Conservation (phyloP, 2,888 invertebrate genomes). For the Netelia fuscicornis region DNA sequence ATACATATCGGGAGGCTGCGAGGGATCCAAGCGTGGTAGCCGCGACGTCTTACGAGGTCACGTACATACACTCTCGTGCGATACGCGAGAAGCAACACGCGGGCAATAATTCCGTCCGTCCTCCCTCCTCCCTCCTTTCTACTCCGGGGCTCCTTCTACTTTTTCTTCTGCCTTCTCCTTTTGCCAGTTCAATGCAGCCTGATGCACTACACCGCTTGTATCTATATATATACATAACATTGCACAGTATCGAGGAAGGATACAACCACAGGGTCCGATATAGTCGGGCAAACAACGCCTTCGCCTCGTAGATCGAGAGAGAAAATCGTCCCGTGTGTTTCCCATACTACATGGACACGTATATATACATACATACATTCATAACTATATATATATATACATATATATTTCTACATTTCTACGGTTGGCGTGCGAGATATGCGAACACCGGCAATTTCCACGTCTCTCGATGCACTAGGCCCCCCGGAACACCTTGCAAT, state of each 20-base stretch:
- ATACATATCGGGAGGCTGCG: conserved; percentile 34
- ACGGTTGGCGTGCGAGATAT: conserved; percentile 31
- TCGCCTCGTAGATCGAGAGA: conserved; percentile 46
- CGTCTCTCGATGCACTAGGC: conserved; percentile 27
- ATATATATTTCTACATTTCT: conserved; percentile 17
- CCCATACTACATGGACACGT: conserved; percentile 10
- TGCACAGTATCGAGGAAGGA: conserved; percentile 29
- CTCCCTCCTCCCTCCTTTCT: conserved; percentile 13
- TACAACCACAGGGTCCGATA: conserved; percentile 66
- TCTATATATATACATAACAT: not conserved
- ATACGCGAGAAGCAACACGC: conserved; percentile 68
- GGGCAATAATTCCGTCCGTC: conserved; percentile 73
- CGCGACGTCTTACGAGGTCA: conserved; percentile 78
- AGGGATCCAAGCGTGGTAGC: conserved; percentile 75
- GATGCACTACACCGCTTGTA: conserved; percentile 18
- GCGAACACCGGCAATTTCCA: conserved; percentile 44
- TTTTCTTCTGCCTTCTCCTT: conserved; percentile 27
- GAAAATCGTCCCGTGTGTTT: conserved; percentile 47
- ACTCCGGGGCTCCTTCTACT: conserved; percentile 20
- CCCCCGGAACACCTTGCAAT: conserved; percentile 48
- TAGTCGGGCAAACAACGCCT: conserved; percentile 75
- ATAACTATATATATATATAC: conserved; percentile 13
- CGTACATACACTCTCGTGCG: conserved; percentile 74
- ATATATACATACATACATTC: not conserved
- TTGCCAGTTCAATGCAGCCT: conserved; percentile 22